Base-by-base conservation (phyloP, 1,140 invertebrate genomes). In the Papilio dardanus region DNA sequence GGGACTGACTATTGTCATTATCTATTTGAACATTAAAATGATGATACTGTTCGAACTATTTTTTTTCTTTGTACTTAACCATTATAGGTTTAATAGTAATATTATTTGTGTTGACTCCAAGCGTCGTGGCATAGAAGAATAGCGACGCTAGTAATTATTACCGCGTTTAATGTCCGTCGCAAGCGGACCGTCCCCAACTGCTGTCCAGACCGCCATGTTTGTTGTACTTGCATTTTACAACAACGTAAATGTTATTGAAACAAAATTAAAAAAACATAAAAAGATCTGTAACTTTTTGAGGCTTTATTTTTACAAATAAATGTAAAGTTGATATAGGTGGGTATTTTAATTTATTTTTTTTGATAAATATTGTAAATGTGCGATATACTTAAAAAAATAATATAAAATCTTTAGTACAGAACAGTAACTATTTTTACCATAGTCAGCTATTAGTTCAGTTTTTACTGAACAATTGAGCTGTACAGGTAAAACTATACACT, bases 111-210 rank as follows among this genome's bases (percentile, higher is more conserved):
- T 71, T 71, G 42, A 46, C 40, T 46, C 24, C 28, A 50, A 71
- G 28, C 24, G 40, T 68, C 74, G 62, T 21, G 74, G 54, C 54
- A 24, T n/a, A 71, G 40, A 50, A 65, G 33, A n/a, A 50, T 54
- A 42, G 73, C 46, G 69, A 42, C 37, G 76, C 65, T 62, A 77
- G 76, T 81, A 82, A 81, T 84, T 80, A 81, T 82, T 79, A 76
- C 78, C 75, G 46, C 75, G 71, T 79, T 82, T 84, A 83, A 81
- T 84, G 74, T 74, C 77, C 46, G 46, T 71, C 66, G 74, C 81
- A 81, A 81, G 81, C 75, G 77, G 78, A 76, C 67, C 24, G 74
- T 76, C 76, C 81, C 71, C 77, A 74, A 74, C 71, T 78, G 68
- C 10, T 50, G 19, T 67, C 37, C 42, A 54, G 24, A 50, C 37